Evolutionary conservation across 2,888 invertebrate genomes (phyloP).

Genomic region (Clepsis dumicolana): DNA sequence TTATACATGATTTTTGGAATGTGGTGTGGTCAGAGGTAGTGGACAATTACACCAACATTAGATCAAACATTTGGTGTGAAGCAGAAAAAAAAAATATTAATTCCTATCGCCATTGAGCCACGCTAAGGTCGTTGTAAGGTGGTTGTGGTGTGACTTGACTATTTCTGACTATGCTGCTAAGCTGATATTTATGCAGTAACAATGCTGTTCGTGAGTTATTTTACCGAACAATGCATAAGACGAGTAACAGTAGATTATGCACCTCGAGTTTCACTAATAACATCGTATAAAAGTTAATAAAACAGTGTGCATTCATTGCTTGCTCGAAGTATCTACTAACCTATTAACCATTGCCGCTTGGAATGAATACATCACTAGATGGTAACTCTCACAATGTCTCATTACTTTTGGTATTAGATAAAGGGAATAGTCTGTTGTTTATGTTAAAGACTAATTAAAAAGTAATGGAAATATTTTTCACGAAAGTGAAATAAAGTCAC

Average conservation of each 20-base stretch:
- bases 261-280: slow-evolving; percentile 20
- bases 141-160: background rate
- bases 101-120: too few species aligned
- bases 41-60: background rate
- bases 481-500: background rate
- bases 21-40: background rate
- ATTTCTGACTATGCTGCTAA: slow-evolving; percentile 4
- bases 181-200: slow-evolving; percentile 8
- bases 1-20: slow-evolving; percentile 3
- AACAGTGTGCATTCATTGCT: slow-evolving; percentile 23
- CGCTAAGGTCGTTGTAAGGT: too few species aligned
- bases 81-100: background rate
- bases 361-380: background rate
- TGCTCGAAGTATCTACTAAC: slow-evolving; percentile 38
- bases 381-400: background rate
- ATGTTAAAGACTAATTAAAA: background rate
- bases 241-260: slow-evolving; percentile 4
- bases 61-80: background rate
- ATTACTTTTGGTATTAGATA: background rate
- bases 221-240: slow-evolving; percentile 3
- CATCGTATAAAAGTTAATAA: slow-evolving; percentile 8
- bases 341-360: slow-evolving; percentile 13
- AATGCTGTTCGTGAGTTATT: background rate
- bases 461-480: background rate
- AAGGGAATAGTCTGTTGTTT: background rate